Base-by-base conservation (phyloP, 2,888 invertebrate genomes). In the Oligia strigilis region DNA sequence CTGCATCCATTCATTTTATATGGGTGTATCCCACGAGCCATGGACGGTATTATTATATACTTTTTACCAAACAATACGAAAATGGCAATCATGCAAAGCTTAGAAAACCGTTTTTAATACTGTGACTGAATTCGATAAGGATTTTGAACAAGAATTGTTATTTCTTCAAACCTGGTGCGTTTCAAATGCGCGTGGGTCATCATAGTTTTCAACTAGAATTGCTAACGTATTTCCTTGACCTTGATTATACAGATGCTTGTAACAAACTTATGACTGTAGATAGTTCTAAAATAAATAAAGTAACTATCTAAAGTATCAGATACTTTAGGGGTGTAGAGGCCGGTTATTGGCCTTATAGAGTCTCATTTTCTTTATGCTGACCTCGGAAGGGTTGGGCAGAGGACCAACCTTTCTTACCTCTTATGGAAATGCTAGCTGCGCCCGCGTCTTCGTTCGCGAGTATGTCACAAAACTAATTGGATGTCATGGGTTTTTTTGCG, bases 1-100 rank as follows among this genome's bases (percentile, higher is more conserved):
- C 77, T 67, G 67, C 55, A 55, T 66, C 23, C 19, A 76, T 46
- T 49, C 17, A 52, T 76, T 67, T 40, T 49, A n/a, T 46, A 52
- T 4, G 23, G 14, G 23, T 58, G 8, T 75, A 60, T 70, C 40
- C n/a, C 69, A 70, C 64, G 23, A 75, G 8, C 23, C 13, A 36
- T 43, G 13, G 4, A n/a, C 4, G 40, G n/a, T 60, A n/a, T n/a
- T 19, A 43, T 58, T 60, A 43, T 58, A 23, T 40, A 23, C 1
- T 13, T 23, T 66, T 43, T 66, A 13, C 40, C 6, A 23, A 5
- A 23, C 13, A 13, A 36, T 65, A 40, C 5, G 64, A 23, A 40
- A 65, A 40, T 6, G 3, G 14, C 13, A 40, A 66, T 13, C 3
- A 66, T 40, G 66, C 2, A 2, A 23, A 66, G 5, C 13, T 40